A percentile compares a stretch with the other conserved stretches of the same genome.
Conservation (phyloP, 2,113 vertebrate genomes). For the Lucifuga dentata region DNA sequence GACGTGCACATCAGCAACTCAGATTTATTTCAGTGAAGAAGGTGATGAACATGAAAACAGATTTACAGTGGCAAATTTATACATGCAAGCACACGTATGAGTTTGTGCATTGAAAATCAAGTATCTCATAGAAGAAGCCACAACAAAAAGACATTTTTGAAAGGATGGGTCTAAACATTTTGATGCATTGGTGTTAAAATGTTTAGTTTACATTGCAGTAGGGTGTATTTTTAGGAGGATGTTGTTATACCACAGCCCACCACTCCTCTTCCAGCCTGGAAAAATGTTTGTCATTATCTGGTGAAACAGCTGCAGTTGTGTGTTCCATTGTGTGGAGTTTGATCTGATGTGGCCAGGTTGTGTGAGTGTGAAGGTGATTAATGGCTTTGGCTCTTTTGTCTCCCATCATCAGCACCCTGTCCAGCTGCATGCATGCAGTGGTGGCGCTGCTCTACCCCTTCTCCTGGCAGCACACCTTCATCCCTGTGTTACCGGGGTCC, state of each 20-base stretch:
- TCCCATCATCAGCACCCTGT: constrained; percentile 88
- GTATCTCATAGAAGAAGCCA: no score
- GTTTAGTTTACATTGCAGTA: background rate
- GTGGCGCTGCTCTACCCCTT: constrained; percentile 98
- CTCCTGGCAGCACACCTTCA: constrained; percentile 99
- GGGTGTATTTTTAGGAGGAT: constrained; percentile 32
- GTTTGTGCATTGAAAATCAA: no score
- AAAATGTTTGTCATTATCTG: constrained; percentile 29
- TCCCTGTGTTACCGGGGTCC: constrained; percentile 95
- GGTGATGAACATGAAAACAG: no score
- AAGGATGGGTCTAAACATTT: constrained; percentile 10
- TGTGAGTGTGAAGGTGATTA: constrained; percentile 36
- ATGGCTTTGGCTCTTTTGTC: constrained; percentile 29
- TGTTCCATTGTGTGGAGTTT: constrained; percentile 45
- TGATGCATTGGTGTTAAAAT: background rate
- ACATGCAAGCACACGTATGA: no score
- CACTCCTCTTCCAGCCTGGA: constrained; percentile 27
- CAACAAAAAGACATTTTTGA: no score
- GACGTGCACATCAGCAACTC: no score
- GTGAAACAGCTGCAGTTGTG: constrained; percentile 56
- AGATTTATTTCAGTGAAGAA: no score
- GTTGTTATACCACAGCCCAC: constrained; percentile 23
- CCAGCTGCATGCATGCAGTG: constrained; percentile 96
- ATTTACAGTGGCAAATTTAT: no score
- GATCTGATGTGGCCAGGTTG: constrained; percentile 29